Conservation (phyloP, 2,113 vertebrate species). For the Burhinus bistriatus region DNA sequence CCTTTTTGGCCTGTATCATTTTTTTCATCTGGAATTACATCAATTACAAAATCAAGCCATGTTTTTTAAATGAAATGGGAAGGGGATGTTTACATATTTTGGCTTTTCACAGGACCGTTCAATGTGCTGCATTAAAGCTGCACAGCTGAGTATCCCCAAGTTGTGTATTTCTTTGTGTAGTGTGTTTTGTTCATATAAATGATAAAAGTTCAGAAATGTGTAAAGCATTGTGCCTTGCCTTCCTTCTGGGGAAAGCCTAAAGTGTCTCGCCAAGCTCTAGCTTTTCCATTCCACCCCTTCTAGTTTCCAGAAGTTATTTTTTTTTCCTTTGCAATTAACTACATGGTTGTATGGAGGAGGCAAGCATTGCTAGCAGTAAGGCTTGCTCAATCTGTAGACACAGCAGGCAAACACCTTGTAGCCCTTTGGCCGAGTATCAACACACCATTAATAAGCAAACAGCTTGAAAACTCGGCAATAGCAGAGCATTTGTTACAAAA, state of each 20-base stretch:
- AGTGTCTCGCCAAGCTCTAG: conserved; percentile 7
- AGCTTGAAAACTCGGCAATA: background rate
- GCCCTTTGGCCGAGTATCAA: background rate
- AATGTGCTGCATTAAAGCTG: background rate
- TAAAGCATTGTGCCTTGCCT: background rate
- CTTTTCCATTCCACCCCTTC: background rate
- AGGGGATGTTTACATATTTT: background rate
- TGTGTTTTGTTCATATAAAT: background rate
- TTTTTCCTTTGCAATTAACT: conserved; percentile 9
- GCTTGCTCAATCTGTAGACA: background rate
- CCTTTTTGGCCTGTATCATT: background rate
- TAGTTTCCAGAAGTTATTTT: background rate
- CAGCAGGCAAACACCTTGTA: conserved; percentile 12
- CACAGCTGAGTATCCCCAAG: background rate
- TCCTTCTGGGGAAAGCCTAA: background rate
- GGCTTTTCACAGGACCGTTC: background rate
- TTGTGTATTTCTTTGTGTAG: background rate
- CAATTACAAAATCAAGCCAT: background rate
- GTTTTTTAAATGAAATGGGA: background rate
- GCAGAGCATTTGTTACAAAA: background rate
- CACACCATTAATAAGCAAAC: background rate
- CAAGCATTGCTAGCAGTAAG: background rate
- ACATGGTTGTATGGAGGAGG: background rate
- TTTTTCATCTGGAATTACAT: background rate
- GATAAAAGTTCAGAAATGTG: background rate